Evolutionary conservation across 1,140 invertebrate genomes (phyloP).

Genomic region (Tachypleus tridentatus): DNA sequence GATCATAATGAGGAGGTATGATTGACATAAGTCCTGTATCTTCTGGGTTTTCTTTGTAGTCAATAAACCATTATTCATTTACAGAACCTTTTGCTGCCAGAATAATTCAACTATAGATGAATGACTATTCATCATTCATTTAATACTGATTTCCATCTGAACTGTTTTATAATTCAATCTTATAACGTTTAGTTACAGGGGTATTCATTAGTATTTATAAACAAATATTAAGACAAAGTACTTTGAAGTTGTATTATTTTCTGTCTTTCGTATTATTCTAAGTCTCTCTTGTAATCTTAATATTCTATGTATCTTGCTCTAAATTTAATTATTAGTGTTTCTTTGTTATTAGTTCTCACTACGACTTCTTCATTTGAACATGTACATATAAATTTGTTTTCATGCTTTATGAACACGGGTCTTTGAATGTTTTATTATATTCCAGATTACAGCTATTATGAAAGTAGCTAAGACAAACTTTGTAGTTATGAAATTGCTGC

Average conservation of each 20-base stretch:
- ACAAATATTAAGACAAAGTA: too few species aligned
- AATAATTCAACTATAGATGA: too few species aligned
- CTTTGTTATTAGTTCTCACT: background rate
- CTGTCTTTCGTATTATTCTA: too few species aligned
- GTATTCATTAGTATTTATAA: too few species aligned
- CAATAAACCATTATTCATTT: background rate
- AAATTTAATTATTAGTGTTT: constrained; percentile 2
- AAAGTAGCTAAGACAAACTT: constrained; percentile 90
- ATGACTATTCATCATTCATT: background rate
- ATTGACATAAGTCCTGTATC: constrained; percentile 11
- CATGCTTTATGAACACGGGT: constrained; percentile 18
- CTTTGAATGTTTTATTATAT: too few species aligned
- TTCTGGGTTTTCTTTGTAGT: background rate
- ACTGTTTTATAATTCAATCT: background rate
- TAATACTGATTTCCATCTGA: background rate
- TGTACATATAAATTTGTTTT: constrained; percentile 26
- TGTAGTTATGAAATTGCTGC: constrained; percentile 80
- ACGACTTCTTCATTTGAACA: background rate
- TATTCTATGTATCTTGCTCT: background rate
- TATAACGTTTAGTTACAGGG: too few species aligned
- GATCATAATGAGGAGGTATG: constrained; percentile 66
- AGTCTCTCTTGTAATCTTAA: background rate
- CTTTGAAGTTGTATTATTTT: too few species aligned
- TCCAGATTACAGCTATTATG: constrained; percentile 62
- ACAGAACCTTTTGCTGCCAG: too few species aligned